These are phyloP conservation scores for Syncerus caffer DNA, from an alignment of 2,797 vertebrate genomes.

Conservation along the genomic window DNA sequence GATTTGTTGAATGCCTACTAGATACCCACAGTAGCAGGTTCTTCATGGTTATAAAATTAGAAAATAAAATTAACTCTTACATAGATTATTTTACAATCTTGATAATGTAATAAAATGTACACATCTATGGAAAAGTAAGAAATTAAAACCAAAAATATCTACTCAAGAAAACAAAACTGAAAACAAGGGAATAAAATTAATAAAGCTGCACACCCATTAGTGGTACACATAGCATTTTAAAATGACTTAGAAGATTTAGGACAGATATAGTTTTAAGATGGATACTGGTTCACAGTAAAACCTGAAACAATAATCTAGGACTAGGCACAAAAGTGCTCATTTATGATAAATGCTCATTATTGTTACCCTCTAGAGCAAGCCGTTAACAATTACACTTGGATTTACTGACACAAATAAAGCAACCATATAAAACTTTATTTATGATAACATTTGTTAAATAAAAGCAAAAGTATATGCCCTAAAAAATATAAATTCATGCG, in stretches of 20 bases:
- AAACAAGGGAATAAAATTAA: neutral
- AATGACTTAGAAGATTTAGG: neutral
- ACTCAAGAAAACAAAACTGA: slow-evolving; percentile 23
- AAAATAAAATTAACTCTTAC: slow-evolving; percentile 34
- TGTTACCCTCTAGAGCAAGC: neutral
- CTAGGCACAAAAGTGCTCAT: neutral
- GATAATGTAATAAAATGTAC: neutral
- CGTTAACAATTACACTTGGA: neutral
- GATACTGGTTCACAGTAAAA: neutral
- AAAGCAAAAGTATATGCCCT: neutral
- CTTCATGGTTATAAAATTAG: neutral
- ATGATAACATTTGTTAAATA: neutral
- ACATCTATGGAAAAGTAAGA: neutral
- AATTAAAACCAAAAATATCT: neutral
- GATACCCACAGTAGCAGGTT: slow-evolving; percentile 28
- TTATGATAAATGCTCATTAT: neutral
- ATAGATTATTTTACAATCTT: slow-evolving; percentile 24
- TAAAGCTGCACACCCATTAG: neutral
- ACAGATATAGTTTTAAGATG: neutral
- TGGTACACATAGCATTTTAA: neutral
- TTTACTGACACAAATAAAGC: neutral
- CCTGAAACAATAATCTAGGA: neutral
- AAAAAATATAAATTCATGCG: neutral
- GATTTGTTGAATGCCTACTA: slow-evolving; percentile 76
- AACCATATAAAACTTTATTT: neutral